Evolutionary conservation across 1,140 invertebrate genomes (phyloP).

Genomic region (Diprion similis): DNA sequence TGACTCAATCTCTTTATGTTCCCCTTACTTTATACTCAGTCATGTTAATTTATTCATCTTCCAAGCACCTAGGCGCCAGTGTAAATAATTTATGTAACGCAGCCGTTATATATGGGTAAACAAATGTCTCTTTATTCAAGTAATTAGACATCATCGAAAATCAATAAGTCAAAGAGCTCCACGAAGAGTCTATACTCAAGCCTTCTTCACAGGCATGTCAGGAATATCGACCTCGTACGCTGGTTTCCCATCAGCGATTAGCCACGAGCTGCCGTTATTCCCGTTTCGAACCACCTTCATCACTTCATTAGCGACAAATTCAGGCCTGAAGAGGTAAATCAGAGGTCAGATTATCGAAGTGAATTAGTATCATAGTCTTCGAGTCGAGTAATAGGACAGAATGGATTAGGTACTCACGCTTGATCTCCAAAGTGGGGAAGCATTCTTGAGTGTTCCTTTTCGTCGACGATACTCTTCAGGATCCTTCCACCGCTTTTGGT

Average conservation of each 20-base stretch:
- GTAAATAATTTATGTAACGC: too few relatives aligned
- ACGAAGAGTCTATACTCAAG: too few relatives aligned
- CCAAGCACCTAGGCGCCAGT: too few relatives aligned
- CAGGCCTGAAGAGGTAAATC: slow-evolving; percentile 41
- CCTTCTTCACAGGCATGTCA: slow-evolving; percentile 25
- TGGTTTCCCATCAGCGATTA: slow-evolving; percentile 59
- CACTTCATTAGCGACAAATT: slow-evolving; percentile 58
- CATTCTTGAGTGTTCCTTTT: slow-evolving; percentile 25
- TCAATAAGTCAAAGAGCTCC: too few relatives aligned
- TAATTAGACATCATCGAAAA: too few relatives aligned
- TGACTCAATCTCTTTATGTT: too few relatives aligned
- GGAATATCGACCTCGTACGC: slow-evolving; percentile 61
- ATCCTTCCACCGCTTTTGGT: slow-evolving; percentile 30
- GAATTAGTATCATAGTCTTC: too few relatives aligned
- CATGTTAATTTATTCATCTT: too few relatives aligned
- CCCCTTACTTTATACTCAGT: too few relatives aligned
- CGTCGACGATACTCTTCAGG: slow-evolving; percentile 35
- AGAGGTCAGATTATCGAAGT: not conserved
- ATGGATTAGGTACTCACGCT: slow-evolving; percentile 24
- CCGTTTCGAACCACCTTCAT: slow-evolving; percentile 61
- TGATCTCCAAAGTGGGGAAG: slow-evolving; percentile 30
- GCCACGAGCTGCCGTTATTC: slow-evolving; percentile 62
- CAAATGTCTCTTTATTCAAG: too few relatives aligned
- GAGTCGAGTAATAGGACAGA: not conserved
- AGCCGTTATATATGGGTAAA: too few relatives aligned